A percentile compares a stretch with the other conserved stretches of the same genome.
Conservation (phyloP, 2,888 invertebrate species). For the Caenorhabditis sp. region DNA sequence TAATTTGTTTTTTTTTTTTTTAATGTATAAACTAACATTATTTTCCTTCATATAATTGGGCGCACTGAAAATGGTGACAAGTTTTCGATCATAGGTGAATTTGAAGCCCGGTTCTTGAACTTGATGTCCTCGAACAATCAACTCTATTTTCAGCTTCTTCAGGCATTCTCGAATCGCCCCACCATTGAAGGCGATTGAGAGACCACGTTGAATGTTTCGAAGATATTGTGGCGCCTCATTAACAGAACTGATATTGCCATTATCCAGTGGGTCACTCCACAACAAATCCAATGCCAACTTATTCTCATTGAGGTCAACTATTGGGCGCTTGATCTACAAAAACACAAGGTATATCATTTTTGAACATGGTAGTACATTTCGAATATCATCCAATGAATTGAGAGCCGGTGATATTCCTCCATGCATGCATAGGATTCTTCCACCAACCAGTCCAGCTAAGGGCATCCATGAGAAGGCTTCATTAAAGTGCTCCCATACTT, state of each 20-base stretch:
- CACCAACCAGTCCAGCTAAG: conserved; percentile 29
- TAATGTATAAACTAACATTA: conserved; percentile 14
- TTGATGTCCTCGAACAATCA: conserved; percentile 20
- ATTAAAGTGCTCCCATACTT: conserved; percentile 29
- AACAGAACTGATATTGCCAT: background rate
- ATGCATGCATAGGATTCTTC: conserved; percentile 45
- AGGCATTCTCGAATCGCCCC: conserved; percentile 21
- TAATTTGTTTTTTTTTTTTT: too few species aligned
- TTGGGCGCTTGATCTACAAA: conserved; percentile 29
- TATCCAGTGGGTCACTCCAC: conserved; percentile 39
- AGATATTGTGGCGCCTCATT: background rate
- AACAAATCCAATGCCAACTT: conserved; percentile 29
- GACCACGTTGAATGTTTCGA: conserved; percentile 14
- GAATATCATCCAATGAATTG: conserved; percentile 24
- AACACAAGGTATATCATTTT: too few species aligned
- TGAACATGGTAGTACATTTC: background rate
- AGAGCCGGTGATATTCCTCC: conserved; percentile 41
- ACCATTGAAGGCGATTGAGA: conserved; percentile 25
- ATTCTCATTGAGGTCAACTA: conserved; percentile 8
- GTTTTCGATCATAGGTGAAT: conserved; percentile 31
- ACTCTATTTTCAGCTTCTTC: conserved; percentile 7
- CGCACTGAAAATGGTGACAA: conserved; percentile 48
- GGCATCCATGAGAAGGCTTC: conserved; percentile 41
- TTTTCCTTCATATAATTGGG: conserved; percentile 36
- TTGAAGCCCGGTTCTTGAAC: conserved; percentile 37